A percentile compares a stretch with the other conserved stretches of the same genome.
phyloP scores from a whole-genome alignment of 2,797 vertebrate genomes.

The Pseudochirops corinnae region DNA sequence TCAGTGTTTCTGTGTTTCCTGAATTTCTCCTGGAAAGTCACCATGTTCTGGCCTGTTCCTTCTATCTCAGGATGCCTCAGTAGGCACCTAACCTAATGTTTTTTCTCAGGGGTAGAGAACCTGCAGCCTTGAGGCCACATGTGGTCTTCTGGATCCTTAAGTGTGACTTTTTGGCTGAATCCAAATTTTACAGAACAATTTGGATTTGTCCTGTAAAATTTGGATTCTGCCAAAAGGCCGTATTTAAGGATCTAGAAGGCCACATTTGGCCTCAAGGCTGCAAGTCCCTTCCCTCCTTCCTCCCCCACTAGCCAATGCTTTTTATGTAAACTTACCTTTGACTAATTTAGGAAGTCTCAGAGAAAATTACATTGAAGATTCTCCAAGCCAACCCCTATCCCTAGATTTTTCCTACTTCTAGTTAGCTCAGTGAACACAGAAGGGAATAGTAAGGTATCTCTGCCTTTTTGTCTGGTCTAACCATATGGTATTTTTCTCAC shows the following conservation, averaged over 20 bases:
- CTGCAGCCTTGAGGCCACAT: too few species aligned
- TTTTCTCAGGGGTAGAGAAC: background rate
- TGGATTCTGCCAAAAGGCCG: too few species aligned
- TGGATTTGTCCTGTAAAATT: too few species aligned
- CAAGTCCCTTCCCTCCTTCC: too few species aligned
- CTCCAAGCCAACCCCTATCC: background rate
- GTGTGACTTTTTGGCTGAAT: too few species aligned
- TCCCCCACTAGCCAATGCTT: background rate
- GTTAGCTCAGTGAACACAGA: background rate
- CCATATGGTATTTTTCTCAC: too few species aligned
- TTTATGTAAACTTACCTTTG: conserved; percentile 23
- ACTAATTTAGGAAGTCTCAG: background rate
- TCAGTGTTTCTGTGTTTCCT: background rate
- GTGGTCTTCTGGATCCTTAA: too few species aligned
- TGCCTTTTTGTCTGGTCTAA: background rate
- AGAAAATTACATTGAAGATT: background rate
- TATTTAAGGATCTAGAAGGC: too few species aligned
- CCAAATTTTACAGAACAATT: too few species aligned
- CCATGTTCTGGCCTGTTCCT: background rate
- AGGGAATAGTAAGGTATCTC: background rate
- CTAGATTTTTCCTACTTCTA: background rate
- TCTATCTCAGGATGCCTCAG: background rate
- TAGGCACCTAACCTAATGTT: background rate
- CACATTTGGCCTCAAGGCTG: too few species aligned
- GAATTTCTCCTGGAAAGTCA: background rate